A percentile compares a stretch with the other conserved stretches of the same genome.
These are phyloP conservation scores for Scaptomyza flava DNA, from an alignment of 2,888 invertebrate species.

Conservation along the genomic window DNA sequence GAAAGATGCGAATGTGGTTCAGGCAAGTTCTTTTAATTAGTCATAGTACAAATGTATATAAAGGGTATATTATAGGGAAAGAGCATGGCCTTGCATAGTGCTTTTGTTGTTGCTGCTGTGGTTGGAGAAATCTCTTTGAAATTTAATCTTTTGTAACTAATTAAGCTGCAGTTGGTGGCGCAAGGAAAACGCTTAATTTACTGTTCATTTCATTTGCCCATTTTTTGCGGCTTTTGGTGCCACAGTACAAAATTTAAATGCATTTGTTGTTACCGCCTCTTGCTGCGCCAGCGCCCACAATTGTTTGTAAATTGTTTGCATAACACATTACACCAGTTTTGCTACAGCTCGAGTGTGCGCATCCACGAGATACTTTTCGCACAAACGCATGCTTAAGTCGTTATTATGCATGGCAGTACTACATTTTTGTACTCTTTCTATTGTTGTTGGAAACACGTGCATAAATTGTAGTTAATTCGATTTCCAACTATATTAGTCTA, in stretches of 20 bases:
- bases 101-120: slow-evolving; percentile 37
- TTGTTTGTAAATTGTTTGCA: slow-evolving; percentile 75
- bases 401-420: slow-evolving; percentile 28
- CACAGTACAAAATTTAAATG: slow-evolving; percentile 30
- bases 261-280: slow-evolving; percentile 4
- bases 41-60: slow-evolving; percentile 47
- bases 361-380: slow-evolving; percentile 50
- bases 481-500: background rate
- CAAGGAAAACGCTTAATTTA: slow-evolving; percentile 72
- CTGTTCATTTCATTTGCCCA: slow-evolving; percentile 69
- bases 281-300: slow-evolving; percentile 25
- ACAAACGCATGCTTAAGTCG: slow-evolving; percentile 13
- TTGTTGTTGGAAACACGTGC: slow-evolving; percentile 4
- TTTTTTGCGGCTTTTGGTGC: slow-evolving; percentile 57
- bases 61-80: too few relatives aligned
- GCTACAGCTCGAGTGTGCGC: slow-evolving; percentile 13
- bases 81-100: slow-evolving; percentile 17
- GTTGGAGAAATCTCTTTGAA: slow-evolving; percentile 71
- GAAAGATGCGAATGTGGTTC: slow-evolving; percentile 15
- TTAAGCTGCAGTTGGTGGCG: slow-evolving; percentile 58
- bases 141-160: slow-evolving; percentile 79
- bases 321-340: slow-evolving; percentile 73
- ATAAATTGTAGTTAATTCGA: background rate
- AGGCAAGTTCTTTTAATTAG: slow-evolving; percentile 63
- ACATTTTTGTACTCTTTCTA: slow-evolving; percentile 7